Percentiles rank a stretch among this genome's conserved stretches.
Conservation (phyloP, 2,888 invertebrate genomes). For the Seira musarum region DNA sequence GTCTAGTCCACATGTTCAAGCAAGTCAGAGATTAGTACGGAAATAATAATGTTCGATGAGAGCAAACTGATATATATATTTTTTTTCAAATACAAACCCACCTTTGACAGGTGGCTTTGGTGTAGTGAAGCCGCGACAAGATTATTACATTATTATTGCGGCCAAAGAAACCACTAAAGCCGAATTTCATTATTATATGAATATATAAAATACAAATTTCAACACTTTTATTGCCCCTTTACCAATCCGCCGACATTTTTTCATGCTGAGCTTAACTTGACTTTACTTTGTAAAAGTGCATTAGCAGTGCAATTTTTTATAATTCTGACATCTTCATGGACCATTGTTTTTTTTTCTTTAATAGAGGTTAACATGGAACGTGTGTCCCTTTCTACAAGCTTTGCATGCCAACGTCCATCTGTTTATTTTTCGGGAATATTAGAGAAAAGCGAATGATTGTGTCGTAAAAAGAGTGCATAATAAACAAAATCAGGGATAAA, state of each 20-base stretch:
- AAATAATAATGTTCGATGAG: too few relatives aligned
- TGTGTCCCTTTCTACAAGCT: neutral
- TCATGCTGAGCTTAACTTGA: neutral
- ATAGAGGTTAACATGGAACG: too few relatives aligned
- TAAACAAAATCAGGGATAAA: neutral
- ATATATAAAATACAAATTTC: conserved; percentile 41
- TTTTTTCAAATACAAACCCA: too few relatives aligned
- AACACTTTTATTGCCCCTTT: conserved; percentile 47
- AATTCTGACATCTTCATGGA: too few relatives aligned
- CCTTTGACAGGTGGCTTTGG: conserved; percentile 29
- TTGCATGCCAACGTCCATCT: too few relatives aligned
- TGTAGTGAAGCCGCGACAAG: conserved; percentile 14
- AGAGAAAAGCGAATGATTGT: neutral
- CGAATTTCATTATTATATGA: neutral
- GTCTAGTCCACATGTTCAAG: too few relatives aligned
- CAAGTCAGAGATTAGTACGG: too few relatives aligned
- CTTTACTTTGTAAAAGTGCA: conserved; percentile 7
- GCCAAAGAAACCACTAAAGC: conserved; percentile 48
- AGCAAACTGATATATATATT: too few relatives aligned
- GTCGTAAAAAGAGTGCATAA: neutral
- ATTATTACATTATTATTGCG: conserved; percentile 26
- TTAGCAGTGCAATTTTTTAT: too few relatives aligned
- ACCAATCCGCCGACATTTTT: neutral
- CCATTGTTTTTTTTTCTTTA: too few relatives aligned
- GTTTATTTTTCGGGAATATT: neutral